Conservation (phyloP, 2,888 invertebrate genomes). For the Microctonus aethiopoides region DNA sequence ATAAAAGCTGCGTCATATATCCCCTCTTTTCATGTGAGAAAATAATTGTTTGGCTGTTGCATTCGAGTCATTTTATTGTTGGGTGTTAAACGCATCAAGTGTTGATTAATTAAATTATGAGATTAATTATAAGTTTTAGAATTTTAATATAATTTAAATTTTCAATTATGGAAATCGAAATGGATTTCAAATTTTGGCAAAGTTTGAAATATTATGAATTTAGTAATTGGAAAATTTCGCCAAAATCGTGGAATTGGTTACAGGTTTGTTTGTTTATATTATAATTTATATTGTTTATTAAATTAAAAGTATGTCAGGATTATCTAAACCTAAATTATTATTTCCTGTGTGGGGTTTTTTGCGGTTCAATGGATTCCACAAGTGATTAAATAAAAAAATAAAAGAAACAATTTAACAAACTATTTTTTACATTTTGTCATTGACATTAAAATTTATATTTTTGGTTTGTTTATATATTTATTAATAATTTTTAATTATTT, state of each 20-base stretch:
- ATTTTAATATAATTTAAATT: too few relatives aligned
- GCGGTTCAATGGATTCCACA: constrained; percentile 25
- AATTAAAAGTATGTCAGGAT: constrained; percentile 3
- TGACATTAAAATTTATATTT: not conserved
- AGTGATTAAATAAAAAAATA: constrained; percentile 31
- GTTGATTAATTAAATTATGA: not conserved
- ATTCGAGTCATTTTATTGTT: constrained; percentile 13
- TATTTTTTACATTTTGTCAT: constrained; percentile 13
- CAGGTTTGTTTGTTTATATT: constrained; percentile 43
- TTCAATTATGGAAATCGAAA: constrained; percentile 41
- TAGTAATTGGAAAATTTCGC: constrained; percentile 51
- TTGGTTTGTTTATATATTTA: constrained; percentile 7
- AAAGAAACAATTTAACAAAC: constrained; percentile 20
- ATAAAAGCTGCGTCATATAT: not conserved
- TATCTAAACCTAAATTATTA: too few relatives aligned
- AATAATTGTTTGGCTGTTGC: not conserved
- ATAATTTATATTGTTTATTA: too few relatives aligned
- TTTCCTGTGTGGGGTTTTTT: constrained; percentile 1
- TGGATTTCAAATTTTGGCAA: constrained; percentile 52
- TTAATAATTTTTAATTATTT: constrained; percentile 28
- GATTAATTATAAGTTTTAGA: not conserved
- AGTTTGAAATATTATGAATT: constrained; percentile 49
- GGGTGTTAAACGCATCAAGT: not conserved
- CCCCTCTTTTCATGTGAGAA: not conserved
- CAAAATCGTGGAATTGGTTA: constrained; percentile 52